A percentile compares a stretch with the other conserved stretches of the same genome.
phyloP scores from a whole-genome alignment of 2,888 invertebrate species.

The Conus canariensis region DNA sequence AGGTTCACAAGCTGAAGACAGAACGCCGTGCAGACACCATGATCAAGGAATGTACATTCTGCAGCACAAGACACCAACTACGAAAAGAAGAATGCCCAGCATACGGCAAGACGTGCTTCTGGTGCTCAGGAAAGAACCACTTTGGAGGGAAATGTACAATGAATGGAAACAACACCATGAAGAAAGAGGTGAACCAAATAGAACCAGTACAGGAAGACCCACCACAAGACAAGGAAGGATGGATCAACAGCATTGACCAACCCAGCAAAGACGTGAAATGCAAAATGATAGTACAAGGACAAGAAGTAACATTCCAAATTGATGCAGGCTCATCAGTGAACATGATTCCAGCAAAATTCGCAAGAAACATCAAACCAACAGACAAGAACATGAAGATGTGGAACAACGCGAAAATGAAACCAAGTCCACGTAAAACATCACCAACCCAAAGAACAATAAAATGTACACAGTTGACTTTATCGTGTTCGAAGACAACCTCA shows the following conservation, averaged over 20 bases:
- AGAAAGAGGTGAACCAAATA: background rate
- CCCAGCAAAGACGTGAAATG: background rate
- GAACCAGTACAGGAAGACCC: background rate
- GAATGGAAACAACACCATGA: background rate
- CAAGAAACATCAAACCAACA: background rate
- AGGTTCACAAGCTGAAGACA: background rate
- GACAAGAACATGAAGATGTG: conserved; percentile 2
- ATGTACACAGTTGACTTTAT: background rate
- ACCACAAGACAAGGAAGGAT: background rate
- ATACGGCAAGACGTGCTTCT: background rate
- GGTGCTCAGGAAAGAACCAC: background rate
- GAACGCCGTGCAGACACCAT: background rate
- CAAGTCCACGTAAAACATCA: background rate
- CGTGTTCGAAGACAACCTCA: background rate
- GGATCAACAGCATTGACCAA: background rate
- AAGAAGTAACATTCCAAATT: background rate
- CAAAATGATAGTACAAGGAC: background rate
- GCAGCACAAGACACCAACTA: background rate
- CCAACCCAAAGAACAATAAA: background rate
- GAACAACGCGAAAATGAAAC: background rate
- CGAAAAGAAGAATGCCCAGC: conserved; percentile 6
- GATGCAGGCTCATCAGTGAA: conserved; percentile 3
- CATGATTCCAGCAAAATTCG: conserved; percentile 11
- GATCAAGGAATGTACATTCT: background rate
- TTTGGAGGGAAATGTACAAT: background rate